These are phyloP conservation scores for Drosophila acutilabella DNA, from an alignment of 2,888 invertebrate genomes.

Conservation along the genomic window DNA sequence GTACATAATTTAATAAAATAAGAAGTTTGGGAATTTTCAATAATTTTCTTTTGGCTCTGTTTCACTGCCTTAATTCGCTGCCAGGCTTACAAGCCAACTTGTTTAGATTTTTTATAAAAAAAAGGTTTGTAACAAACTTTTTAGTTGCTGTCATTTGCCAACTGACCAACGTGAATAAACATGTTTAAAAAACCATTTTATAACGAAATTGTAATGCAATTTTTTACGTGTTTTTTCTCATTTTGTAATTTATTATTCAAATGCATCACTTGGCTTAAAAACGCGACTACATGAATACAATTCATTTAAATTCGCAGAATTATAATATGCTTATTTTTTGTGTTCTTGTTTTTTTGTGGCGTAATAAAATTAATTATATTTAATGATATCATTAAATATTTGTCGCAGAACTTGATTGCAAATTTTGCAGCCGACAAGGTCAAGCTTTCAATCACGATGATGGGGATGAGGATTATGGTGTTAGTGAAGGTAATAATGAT, in stretches of 20 bases:
- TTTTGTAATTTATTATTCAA: slow-evolving; percentile 12
- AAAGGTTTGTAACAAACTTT: not conserved
- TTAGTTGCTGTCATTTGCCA: not conserved
- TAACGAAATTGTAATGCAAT: slow-evolving; percentile 2
- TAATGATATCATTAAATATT: slow-evolving; percentile 47
- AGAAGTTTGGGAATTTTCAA: too few relatives aligned
- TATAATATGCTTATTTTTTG: not conserved
- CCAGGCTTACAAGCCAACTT: not conserved
- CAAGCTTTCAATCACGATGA: slow-evolving; percentile 15
- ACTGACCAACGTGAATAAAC: slow-evolving; percentile 2
- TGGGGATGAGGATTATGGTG: not conserved
- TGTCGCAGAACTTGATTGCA: slow-evolving; percentile 27
- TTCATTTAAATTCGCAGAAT: slow-evolving; percentile 1
- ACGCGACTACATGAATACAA: slow-evolving; percentile 7
- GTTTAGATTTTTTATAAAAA: not conserved
- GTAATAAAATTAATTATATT: slow-evolving; percentile 36
- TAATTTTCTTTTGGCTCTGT: not conserved
- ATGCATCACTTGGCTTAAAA: slow-evolving; percentile 11
- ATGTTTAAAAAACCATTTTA: slow-evolving; percentile 3
- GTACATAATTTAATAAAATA: not conserved
- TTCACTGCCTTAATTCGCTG: not conserved
- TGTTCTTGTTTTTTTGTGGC: slow-evolving; percentile 1
- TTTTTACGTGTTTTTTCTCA: not conserved
- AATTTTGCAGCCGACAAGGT: slow-evolving; percentile 20
- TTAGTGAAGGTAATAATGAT: not conserved